Base-by-base conservation (phyloP, 2,113 vertebrate genomes). In the Pelecanoides urinatrix region DNA sequence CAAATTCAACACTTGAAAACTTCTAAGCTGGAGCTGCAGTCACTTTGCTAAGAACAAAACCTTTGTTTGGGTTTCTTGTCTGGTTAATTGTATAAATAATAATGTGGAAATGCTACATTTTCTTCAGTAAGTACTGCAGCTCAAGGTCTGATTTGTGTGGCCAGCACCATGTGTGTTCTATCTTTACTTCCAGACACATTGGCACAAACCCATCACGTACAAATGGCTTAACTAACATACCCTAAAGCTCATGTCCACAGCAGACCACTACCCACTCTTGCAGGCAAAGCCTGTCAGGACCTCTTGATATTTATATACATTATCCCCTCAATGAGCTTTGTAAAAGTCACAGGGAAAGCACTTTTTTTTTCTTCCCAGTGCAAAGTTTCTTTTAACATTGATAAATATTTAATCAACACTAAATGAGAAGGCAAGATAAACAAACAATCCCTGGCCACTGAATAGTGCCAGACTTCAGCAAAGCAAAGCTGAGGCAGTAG, bases 61-160 rank as follows among this genome's bases (percentile, higher is more conserved):
- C 38, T 76, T 88, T 75, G 40, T 87, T 93, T 83, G 77, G 68
- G 42, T 92, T 95, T 93, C 90, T 96, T 38, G 29, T 47, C 86
- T 68, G 30, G 44, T 56, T 81, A 79, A 74, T 47, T 62, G 23
- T 49, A 73, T 53, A 86, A 62, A 40, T 44, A 36, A 62, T 4
- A 19, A 7, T 7, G 22, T 26, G 22, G 40, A 67, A 84, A 77
- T 77, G 10, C 36, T 62, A 8, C 18, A 12, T 86, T 91, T 78
- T 53, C 67, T 79, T 45, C 34, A 26, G 74, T 44, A 79, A 56
- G 32, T 16, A 30, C 47, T 23, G 29, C 45, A 29, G 50, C 71
- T n/a, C 47, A 8, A 36, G 42, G n/a, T 50, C 36, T 8, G 7
- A 17, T 36, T 17, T 19, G 10, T 36, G 27, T 29, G 50, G 77